Base-by-base conservation (phyloP, 23 tunicate genomes). In the Ascidia mentula region DNA sequence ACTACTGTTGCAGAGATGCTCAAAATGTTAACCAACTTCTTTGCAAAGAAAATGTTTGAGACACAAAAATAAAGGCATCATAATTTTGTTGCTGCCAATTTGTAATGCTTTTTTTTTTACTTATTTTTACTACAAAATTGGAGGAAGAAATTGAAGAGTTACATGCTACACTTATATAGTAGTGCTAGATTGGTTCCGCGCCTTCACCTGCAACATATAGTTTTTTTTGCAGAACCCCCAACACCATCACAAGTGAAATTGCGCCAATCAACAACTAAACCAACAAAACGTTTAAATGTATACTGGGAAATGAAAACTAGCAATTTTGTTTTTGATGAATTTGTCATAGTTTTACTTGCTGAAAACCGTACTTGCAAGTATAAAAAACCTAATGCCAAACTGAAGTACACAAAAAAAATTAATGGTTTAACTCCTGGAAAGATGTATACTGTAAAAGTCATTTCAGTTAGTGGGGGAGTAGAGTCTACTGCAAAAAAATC, bases 341-440 rank as follows among this genome's bases (percentile, higher is more conserved):
- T 1, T 53, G 65, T 53, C 12, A 53, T 3, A 3, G 13, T 20
- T 28, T 53, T 28, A 42, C 12, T 15, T 42, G 15, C 12, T 42
- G 15, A 42, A 20, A 28, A 20, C 2, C 28, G 65, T 26, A 20
- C 24, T 26, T 1, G 13, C 28, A 3, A 53, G 65, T 53, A 20
- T 53, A 5, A 5, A 3, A 9, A 26, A 20, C 1, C 65, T 9
- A 9, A 28, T 53, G 22, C 65, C 22, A 26, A 53, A 53, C 2
- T 28, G 7, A 20, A 26, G 7, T 53, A 53, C 65, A 9, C 22
- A 3, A 20, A 5, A 3, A 28, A 53, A 36, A 34, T 71, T 28
- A 71, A 5, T 71, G 75, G 75, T 28, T 31, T 71, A 4, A 36
- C 38, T 17, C 75, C 75, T 71, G 75, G 75, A 3, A 31, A 34